Evolutionary conservation across 2,113 vertebrate genomes (phyloP).

Genomic region (Ceyx melanurus): DNA sequence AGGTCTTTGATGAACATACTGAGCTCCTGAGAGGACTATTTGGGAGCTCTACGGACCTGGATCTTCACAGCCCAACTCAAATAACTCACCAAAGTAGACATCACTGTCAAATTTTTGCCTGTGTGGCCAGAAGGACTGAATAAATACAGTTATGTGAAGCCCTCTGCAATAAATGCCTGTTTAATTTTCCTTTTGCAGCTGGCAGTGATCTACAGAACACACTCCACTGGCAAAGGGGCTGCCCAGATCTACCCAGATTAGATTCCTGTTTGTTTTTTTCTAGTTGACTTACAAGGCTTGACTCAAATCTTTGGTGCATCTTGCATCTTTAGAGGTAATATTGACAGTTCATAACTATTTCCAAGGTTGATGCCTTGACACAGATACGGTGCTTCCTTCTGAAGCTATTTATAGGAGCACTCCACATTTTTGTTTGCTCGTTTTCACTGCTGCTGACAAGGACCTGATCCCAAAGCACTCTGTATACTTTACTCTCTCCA

Average conservation of each 20-base stretch:
- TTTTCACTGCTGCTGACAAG: not conserved
- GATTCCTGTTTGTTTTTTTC: not conserved
- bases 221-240: not conserved
- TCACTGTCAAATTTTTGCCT: not conserved
- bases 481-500: not conserved
- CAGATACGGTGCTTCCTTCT: not conserved
- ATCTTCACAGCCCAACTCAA: not conserved
- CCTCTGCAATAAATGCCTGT: not conserved
- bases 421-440: not conserved
- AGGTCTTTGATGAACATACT: not conserved
- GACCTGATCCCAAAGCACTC: not conserved
- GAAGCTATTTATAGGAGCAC: not conserved
- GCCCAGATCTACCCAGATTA: not conserved
- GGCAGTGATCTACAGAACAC: not conserved
- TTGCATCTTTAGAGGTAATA: constrained; percentile 15
- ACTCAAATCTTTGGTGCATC: not conserved
- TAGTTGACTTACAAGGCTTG: not conserved
- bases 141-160: not conserved
- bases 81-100: not conserved
- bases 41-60: not conserved
- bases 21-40: not conserved
- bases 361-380: not conserved
- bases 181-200: not conserved
- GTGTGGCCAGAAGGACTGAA: not conserved
- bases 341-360: constrained; percentile 15